Percentiles rank a stretch among this genome's conserved stretches.
Evolutionary conservation across 2,113 vertebrate genomes (phyloP).

Genomic region (Plestiodon gilberti): DNA sequence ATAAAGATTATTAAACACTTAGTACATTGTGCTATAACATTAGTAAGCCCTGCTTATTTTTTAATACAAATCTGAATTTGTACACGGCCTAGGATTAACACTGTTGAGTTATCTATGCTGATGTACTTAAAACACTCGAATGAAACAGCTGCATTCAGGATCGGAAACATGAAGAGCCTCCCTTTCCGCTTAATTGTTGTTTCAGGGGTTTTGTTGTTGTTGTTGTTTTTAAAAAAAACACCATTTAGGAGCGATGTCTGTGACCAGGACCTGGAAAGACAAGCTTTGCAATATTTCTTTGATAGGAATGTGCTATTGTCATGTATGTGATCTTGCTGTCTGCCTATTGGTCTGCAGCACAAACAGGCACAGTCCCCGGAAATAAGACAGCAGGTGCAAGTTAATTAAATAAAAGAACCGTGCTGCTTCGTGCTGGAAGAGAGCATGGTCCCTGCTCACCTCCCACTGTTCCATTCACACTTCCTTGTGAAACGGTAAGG

Average conservation of each 20-base stretch:
- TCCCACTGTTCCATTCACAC: conserved; percentile 43
- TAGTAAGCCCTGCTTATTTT: background rate
- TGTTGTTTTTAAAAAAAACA: background rate
- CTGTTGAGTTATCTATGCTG: background rate
- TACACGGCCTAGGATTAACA: background rate
- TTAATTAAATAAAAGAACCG: conserved; percentile 53
- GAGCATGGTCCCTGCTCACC: conserved; percentile 27
- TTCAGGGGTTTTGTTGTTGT: too few species aligned
- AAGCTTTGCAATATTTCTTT: conserved; percentile 22
- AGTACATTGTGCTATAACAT: background rate
- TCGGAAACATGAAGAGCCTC: too few species aligned
- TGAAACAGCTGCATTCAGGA: background rate
- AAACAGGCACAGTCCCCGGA: conserved; percentile 1
- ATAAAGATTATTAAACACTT: background rate
- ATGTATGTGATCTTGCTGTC: background rate
- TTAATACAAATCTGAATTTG: background rate
- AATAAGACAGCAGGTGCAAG: conserved; percentile 56
- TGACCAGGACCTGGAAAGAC: background rate
- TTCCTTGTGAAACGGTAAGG: background rate
- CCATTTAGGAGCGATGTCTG: background rate
- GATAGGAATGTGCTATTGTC: conserved; percentile 12
- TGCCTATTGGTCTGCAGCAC: conserved; percentile 20
- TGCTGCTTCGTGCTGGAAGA: conserved; percentile 44
- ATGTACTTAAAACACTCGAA: background rate
- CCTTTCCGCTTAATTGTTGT: background rate